Conservation (phyloP, 2,888 invertebrate species). For the Lypha dubia region DNA sequence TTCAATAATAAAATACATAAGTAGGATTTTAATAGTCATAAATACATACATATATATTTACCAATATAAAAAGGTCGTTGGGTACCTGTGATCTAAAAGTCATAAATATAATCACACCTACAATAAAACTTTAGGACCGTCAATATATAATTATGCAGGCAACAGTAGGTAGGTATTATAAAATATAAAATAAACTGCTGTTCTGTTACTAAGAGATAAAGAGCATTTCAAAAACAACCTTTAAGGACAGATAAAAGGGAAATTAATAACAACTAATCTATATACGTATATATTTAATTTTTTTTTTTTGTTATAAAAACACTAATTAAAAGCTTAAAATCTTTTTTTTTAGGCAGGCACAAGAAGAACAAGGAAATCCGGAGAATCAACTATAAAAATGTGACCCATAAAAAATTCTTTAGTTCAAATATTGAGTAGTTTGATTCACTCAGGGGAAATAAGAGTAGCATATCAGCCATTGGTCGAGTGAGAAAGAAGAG, state of each 20-base stretch:
- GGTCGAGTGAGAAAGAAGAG: slow-evolving; percentile 50
- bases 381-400: background rate
- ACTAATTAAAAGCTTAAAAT: slow-evolving; percentile 59
- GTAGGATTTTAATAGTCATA: background rate
- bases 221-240: slow-evolving; percentile 10
- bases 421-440: background rate
- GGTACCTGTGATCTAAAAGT: slow-evolving; percentile 33
- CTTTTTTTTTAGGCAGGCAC: no score
- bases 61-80: slow-evolving; percentile 5
- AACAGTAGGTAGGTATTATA: background rate
- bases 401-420: slow-evolving; percentile 2
- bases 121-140: slow-evolving; percentile 42
- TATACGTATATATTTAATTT: no score
- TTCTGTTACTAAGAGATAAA: slow-evolving; percentile 12
- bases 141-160: background rate
- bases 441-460: slow-evolving; percentile 56
- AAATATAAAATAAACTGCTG: slow-evolving; percentile 4
- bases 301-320: no score
- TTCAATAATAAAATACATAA: slow-evolving; percentile 37
- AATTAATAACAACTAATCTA: slow-evolving; percentile 15
- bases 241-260: background rate
- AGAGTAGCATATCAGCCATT: slow-evolving; percentile 68
- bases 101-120: slow-evolving; percentile 60
- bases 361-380: background rate
- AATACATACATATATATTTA: background rate